Evolutionary conservation across 2,888 invertebrate species (phyloP), one percentile per base, ranked within the genome.

Genomic region (Agrochola lota): DNA sequence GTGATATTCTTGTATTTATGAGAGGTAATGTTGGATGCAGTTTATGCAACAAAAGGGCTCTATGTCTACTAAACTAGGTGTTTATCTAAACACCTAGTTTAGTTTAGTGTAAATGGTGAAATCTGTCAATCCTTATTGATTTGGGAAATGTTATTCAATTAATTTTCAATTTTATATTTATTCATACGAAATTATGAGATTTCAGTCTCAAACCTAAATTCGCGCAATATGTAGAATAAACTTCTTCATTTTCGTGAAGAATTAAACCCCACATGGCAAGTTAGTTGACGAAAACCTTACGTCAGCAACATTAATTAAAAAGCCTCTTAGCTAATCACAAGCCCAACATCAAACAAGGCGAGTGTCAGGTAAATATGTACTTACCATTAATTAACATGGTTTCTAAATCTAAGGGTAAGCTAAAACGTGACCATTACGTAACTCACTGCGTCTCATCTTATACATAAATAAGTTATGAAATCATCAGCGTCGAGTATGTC

Each of bases 391-490:
- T 84, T 74, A 84, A 57, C 80, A 84, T 80, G 73, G 72, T 77
- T 80, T 80, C 63, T 77, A 57, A 40, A 74, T 57, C 11, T 69
- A 77, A 80, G 83, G 78, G 78, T 76, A 73, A 83, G 66, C 64
- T 59, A 60, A 40, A 68, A 73, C 72, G 57, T 74, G 76, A 72
- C 2, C 40, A 78, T 86, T 77, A 77, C 77, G 86, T 86, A 84
- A 88, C 59, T 59, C 23, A 15, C 71, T 75, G n/a, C 77, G 74
- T 60, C 73, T 84, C 76, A 81, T 86, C 74, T 78, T 17, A 67
- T 52, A 72, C 70, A 66, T 78, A 85, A 86, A 88, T 84, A 87
- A 82, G 26, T 52, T 80, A 84, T 87, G 87, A 84, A 82, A 79
- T 87, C 87, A 87, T 87, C 55, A 40, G 12, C 59, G 46, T 23